Evolutionary conservation across 2,797 vertebrate species (phyloP).

Genomic region (Paguma larvata): DNA sequence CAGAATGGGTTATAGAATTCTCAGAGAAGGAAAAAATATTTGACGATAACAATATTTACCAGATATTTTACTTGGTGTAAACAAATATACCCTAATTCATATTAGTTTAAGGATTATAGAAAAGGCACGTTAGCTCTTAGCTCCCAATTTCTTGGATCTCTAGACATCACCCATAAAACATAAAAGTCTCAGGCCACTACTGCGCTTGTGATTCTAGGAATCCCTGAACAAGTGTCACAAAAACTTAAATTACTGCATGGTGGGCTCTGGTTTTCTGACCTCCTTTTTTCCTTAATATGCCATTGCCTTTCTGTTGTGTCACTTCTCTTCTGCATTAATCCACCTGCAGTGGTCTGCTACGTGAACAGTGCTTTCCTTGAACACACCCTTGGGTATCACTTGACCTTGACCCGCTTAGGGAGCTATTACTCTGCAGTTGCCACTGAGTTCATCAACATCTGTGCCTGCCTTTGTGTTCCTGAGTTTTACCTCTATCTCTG

Average conservation of each 20-base stretch:
- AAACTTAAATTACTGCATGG: neutral
- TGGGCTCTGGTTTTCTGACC: fast-evolving
- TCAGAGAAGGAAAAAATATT: neutral
- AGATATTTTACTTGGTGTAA: neutral
- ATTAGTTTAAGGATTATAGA: neutral
- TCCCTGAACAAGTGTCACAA: neutral
- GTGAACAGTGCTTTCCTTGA: neutral
- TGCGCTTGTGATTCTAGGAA: neutral
- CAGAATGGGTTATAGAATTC: neutral
- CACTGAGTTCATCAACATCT: neutral
- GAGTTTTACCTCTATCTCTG: neutral
- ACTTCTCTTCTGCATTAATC: neutral
- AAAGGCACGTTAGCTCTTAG: neutral
- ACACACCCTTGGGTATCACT: neutral
- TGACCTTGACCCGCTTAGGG: neutral
- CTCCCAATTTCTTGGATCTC: neutral
- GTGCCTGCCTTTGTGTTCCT: neutral
- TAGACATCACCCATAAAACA: neutral
- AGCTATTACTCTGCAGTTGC: neutral
- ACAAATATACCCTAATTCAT: neutral
- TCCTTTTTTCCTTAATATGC: neutral
- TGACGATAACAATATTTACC: neutral
- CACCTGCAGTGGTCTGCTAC: neutral
- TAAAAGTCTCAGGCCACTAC: neutral
- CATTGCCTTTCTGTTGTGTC: neutral